Evolutionary conservation across 2,797 vertebrate genomes (phyloP).

Genomic region (Poeciliopsis infans): DNA sequence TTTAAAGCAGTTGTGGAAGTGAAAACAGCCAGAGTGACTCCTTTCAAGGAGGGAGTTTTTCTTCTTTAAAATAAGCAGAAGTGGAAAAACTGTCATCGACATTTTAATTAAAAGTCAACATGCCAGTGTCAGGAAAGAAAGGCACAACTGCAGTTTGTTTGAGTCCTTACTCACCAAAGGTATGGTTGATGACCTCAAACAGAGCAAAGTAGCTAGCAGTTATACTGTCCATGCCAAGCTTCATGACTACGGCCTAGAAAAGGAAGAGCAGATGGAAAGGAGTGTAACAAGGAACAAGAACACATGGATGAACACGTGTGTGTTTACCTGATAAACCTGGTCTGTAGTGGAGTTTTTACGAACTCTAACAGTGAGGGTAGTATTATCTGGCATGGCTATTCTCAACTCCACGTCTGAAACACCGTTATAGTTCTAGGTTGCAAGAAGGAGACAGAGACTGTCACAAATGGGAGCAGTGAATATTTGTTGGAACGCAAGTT

Average conservation of each 20-base stretch:
- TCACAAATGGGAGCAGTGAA: slow-evolving; percentile 4
- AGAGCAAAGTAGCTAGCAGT: slow-evolving; percentile 97
- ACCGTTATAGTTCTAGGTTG: slow-evolving; percentile 90
- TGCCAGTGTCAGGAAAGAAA: slow-evolving; percentile 1
- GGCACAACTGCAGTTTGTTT: neutral
- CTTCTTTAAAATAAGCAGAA: neutral
- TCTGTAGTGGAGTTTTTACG: slow-evolving; percentile 97
- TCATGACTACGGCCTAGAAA: slow-evolving; percentile 89
- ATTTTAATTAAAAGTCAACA: neutral
- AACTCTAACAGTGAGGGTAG: slow-evolving; percentile 88
- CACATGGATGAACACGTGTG: neutral
- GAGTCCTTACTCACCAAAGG: slow-evolving; percentile 87
- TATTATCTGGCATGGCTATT: slow-evolving; percentile 91
- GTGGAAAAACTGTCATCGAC: neutral
- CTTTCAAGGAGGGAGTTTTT: neutral
- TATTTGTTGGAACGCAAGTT: neutral
- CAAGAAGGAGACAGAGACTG: slow-evolving; percentile 8
- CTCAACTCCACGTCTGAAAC: slow-evolving; percentile 95
- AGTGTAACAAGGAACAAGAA: neutral
- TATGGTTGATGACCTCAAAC: slow-evolving; percentile 98
- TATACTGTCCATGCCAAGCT: slow-evolving; percentile 94
- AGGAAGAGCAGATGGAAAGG: neutral
- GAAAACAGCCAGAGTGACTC: neutral
- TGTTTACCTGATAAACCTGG: slow-evolving; percentile 94
- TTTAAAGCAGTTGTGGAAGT: neutral